phyloP scores from a whole-genome alignment of 2,888 invertebrate genomes.

The Eupeodes luniger region DNA sequence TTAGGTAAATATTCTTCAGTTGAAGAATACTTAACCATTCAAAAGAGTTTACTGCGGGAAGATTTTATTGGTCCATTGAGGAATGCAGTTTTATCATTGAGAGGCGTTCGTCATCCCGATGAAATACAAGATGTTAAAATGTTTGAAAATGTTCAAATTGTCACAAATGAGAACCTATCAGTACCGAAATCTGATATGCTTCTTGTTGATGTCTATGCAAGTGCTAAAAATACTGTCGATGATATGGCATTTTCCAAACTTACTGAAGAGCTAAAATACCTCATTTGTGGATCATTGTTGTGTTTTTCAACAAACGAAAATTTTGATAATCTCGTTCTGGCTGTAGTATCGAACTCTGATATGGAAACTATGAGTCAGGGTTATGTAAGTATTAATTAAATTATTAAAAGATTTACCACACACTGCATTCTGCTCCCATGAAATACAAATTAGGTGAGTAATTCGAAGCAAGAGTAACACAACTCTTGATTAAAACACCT shows the following conservation, averaged over 20 bases:
- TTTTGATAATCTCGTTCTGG: conserved; percentile 89
- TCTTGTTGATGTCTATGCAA: conserved; percentile 79
- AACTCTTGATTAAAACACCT: too few species aligned
- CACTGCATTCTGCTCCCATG: too few species aligned
- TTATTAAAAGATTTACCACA: conserved; percentile 26
- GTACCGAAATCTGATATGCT: conserved; percentile 79
- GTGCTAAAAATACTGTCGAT: conserved; percentile 39
- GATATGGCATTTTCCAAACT: conserved; percentile 46
- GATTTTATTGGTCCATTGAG: conserved; percentile 91
- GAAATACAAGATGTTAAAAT: conserved; percentile 59
- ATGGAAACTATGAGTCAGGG: conserved; percentile 85
- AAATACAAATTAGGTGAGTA: too few species aligned
- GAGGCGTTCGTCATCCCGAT: conserved; percentile 34
- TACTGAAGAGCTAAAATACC: conserved; percentile 65
- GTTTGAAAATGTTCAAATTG: conserved; percentile 79
- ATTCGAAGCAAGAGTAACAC: too few species aligned
- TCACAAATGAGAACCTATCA: conserved; percentile 79
- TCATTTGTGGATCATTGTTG: conserved; percentile 87
- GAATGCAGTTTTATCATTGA: conserved; percentile 81
- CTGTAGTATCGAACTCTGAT: conserved; percentile 87
- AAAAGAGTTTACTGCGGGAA: conserved; percentile 91
- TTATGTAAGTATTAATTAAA: conserved; percentile 84
- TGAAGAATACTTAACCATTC: conserved; percentile 90
- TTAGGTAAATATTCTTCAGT: conserved; percentile 87
- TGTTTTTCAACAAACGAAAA: conserved; percentile 88